Conservation (phyloP, 2,113 vertebrate species). For the Myrmecobius fasciatus region DNA sequence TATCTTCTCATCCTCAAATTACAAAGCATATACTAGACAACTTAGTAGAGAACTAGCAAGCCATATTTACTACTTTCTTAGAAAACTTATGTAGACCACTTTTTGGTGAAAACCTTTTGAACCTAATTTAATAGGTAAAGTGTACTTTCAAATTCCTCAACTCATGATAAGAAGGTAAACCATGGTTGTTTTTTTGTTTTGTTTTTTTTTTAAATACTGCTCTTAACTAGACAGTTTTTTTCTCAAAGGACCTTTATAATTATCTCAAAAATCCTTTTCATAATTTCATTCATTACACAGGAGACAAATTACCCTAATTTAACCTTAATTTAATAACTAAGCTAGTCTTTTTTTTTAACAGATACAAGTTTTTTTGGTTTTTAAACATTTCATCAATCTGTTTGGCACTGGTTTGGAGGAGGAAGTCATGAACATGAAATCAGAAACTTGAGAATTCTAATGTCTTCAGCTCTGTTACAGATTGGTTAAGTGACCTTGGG, state of each 20-base stretch:
- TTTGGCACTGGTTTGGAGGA: slow-evolving; percentile 30
- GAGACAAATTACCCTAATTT: slow-evolving; percentile 33
- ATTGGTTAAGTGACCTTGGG: slow-evolving; percentile 39
- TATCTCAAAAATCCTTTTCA: slow-evolving; percentile 46
- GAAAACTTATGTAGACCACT: slow-evolving; percentile 15
- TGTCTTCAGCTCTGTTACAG: background rate
- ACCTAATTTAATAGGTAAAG: slow-evolving; percentile 17
- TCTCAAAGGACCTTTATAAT: slow-evolving; percentile 52
- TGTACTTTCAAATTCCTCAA: slow-evolving; percentile 29
- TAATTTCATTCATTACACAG: background rate
- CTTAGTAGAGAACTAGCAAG: slow-evolving; percentile 31
- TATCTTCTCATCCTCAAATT: slow-evolving; percentile 50
- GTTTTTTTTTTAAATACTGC: no score
- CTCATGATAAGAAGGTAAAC: slow-evolving; percentile 37
- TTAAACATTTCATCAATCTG: slow-evolving; percentile 17
- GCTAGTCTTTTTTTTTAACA: slow-evolving; percentile 41
- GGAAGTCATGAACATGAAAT: slow-evolving; percentile 51
- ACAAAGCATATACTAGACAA: slow-evolving; percentile 23
- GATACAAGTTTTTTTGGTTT: slow-evolving; percentile 45
- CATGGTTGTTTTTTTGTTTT: no score
- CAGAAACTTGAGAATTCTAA: slow-evolving; percentile 29
- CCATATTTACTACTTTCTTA: slow-evolving; percentile 38
- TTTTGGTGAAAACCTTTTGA: background rate
- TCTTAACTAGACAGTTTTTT: slow-evolving; percentile 38
- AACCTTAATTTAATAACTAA: slow-evolving; percentile 26